Evolutionary conservation across 2,113 vertebrate species (phyloP), one percentile per base, ranked within the genome.

Genomic region (Syrmaticus mikado): DNA sequence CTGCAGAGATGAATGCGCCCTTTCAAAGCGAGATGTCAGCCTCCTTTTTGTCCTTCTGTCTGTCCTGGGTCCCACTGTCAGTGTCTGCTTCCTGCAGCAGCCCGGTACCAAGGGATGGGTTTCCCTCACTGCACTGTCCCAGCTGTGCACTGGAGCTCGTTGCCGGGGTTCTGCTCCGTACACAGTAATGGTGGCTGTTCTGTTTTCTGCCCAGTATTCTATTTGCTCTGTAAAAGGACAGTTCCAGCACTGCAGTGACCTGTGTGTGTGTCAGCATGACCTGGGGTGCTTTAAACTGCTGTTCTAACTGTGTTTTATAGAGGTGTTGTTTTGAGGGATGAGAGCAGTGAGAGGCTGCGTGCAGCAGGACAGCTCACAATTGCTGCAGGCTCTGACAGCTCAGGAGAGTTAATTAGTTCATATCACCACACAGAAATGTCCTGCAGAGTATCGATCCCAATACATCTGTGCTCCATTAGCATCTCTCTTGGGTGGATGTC

Each of bases 161-260:
- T 3, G 4, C 41, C 6, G 2, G 32, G 43, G 27, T 22, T 48
- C 46, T 50, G 24, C 18, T 18, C 14, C n/a, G 10, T 24, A 34
- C 15, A 25, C 45, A 25, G 22, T 38, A 6, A 0, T 1, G 19
- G 65, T 6, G 18, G 0, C 36, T 10, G 14, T 32, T n/a, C 78
- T 25, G 34, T 28, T 12, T 20, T 25, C 53, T 41, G 32, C 32
- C 19, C 11, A 27, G 0, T 4, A 1, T 7, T 48, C 30, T 14
- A 2, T 0, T 22, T 13, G 1, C 16, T 3, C 58, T 28, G 32
- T 1, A 2, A 20, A n/a, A 9, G 5, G 32, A 6, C 7, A 41
- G 38, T 32, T 2, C 13, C n/a, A 32, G 58, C 41, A 25, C 4
- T 13, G 4, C 58, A 3, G 64, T 4, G 38, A 40, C 32, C 74